phyloP scores from a whole-genome alignment of 2,113 vertebrate genomes.

The Saguinus midas region DNA sequence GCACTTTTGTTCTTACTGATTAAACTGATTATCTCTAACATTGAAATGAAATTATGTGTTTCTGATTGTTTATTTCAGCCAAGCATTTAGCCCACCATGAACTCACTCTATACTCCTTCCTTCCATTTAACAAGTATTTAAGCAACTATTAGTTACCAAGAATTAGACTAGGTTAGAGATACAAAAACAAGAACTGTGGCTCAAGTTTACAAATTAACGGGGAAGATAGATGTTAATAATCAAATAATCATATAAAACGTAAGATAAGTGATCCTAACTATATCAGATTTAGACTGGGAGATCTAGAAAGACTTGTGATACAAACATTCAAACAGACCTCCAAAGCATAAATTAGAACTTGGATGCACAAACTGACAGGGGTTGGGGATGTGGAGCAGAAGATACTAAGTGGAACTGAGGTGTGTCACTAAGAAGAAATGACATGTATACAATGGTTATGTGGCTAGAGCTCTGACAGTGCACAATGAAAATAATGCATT shows the following conservation, averaged over 20 bases:
- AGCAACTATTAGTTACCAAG: constrained; percentile 27
- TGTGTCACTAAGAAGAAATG: not conserved
- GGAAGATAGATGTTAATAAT: not conserved
- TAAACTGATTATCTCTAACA: not conserved
- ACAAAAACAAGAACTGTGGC: not conserved
- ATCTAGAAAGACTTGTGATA: not conserved
- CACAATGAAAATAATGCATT: not conserved
- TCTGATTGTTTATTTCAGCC: not conserved
- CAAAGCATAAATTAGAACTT: not conserved
- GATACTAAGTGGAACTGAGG: not conserved
- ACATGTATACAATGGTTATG: not conserved
- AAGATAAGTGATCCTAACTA: not conserved
- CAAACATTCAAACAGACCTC: not conserved
- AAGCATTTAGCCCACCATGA: not conserved
- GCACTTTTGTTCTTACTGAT: not conserved
- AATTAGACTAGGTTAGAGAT: not conserved
- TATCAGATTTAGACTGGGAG: not conserved
- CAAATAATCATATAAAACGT: not conserved
- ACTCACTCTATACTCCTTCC: not conserved
- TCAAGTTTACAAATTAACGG: not conserved
- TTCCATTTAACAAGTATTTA: constrained; percentile 27
- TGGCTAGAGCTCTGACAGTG: not conserved
- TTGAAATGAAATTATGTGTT: constrained; percentile 23
- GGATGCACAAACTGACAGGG: not conserved
- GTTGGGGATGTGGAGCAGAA: not conserved